Conservation (phyloP, 1,140 invertebrate genomes). For the Bombus sibiricus region DNA sequence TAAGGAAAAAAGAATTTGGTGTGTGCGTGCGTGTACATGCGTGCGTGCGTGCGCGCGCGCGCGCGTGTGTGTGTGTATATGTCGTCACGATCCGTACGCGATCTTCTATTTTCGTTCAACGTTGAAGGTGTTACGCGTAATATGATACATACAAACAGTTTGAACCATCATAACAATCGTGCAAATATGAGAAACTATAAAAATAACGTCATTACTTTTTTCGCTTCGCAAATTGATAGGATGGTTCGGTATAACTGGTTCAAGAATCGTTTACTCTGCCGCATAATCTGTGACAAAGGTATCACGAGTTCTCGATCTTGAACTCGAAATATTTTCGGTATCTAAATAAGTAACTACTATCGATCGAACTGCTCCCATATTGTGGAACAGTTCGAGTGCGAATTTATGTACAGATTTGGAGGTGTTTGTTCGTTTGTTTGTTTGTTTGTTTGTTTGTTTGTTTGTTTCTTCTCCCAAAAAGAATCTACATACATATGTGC, state of each 20-base stretch:
- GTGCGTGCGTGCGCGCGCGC: fast-evolving
- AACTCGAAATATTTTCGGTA: conserved; percentile 13
- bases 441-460: background rate
- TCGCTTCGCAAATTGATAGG: conserved; percentile 65
- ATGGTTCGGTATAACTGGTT: conserved; percentile 67
- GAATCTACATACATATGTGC: background rate
- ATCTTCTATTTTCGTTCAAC: background rate
- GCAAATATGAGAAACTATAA: conserved; percentile 77
- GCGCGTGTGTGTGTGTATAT: fast-evolving
- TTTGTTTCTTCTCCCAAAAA: conserved; percentile 13
- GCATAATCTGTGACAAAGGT: background rate
- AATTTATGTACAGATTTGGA: conserved; percentile 35
- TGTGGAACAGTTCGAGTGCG: background rate
- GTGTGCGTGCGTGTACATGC: background rate
- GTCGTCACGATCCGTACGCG: background rate
- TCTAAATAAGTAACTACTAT: conserved; percentile 27
- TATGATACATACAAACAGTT: conserved; percentile 43
- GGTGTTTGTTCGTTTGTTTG: background rate
- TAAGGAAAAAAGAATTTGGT: background rate
- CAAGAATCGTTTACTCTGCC: conserved; percentile 14
- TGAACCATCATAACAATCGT: conserved; percentile 72
- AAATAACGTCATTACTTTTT: conserved; percentile 78
- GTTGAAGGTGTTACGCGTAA: conserved; percentile 2
- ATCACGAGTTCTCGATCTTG: conserved; percentile 20
- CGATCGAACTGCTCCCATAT: background rate